Conservation (phyloP, 2,797 vertebrate species). For the Anomalospiza imberbis region DNA sequence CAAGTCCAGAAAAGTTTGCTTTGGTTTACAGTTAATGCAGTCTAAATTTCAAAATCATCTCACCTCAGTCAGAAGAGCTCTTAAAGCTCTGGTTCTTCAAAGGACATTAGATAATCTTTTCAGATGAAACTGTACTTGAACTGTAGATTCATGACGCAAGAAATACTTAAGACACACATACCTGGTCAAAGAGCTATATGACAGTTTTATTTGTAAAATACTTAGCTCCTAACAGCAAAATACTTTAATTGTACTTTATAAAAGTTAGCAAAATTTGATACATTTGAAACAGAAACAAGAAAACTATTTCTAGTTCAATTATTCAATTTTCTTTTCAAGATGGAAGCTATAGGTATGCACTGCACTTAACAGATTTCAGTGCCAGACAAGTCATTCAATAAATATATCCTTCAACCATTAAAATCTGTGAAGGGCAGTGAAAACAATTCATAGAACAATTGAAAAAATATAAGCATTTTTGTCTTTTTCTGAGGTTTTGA, state of each 20-base stretch:
- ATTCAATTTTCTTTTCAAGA: background rate
- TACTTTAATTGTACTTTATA: constrained; percentile 16
- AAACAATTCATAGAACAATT: constrained; percentile 16
- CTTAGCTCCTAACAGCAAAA: constrained; percentile 58
- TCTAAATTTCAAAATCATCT: background rate
- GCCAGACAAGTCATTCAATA: constrained; percentile 3
- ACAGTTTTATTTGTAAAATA: constrained; percentile 58
- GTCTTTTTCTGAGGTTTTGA: background rate
- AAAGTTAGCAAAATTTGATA: constrained; percentile 50
- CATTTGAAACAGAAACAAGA: constrained; percentile 21
- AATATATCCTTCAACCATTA: constrained; percentile 22
- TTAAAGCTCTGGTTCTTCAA: background rate
- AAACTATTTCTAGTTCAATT: constrained; percentile 36
- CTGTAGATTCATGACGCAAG: background rate
- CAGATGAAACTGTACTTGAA: background rate
- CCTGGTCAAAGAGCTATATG: background rate
- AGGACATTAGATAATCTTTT: background rate
- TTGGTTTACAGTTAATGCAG: background rate
- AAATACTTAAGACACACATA: background rate
- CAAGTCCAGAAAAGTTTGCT: background rate
- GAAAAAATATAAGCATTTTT: constrained; percentile 42
- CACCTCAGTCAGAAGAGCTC: background rate
- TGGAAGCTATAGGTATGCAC: background rate
- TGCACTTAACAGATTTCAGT: background rate
- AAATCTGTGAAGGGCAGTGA: background rate